Evolutionary conservation across 2,113 vertebrate genomes (phyloP).

Genomic region (Emydura subglobosa): DNA sequence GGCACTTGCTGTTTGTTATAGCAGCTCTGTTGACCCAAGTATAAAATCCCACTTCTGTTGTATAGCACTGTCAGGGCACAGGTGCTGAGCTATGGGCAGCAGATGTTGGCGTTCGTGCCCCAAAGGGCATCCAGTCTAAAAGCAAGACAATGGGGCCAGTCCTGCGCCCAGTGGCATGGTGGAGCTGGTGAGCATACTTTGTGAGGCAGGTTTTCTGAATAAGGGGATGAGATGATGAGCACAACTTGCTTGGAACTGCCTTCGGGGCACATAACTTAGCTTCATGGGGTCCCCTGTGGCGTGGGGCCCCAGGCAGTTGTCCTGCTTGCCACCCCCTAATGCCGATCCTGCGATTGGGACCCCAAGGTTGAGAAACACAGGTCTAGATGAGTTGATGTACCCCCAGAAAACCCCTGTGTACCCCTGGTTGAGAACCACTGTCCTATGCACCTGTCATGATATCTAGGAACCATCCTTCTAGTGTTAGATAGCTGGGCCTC

Average conservation of each 20-base stretch:
- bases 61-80: fast-evolving
- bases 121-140: neutral
- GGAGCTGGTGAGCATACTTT: neutral
- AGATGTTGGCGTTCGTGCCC: neutral
- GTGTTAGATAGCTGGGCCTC: neutral
- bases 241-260: too few species aligned
- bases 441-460: neutral
- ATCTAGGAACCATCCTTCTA: neutral
- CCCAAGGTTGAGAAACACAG: too few species aligned
- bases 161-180: neutral
- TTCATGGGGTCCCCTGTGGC: too few species aligned
- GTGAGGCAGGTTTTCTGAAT: neutral
- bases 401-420: too few species aligned
- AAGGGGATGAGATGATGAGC: neutral
- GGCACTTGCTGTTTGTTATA: neutral
- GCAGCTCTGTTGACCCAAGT: neutral
- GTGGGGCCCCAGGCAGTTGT: too few species aligned
- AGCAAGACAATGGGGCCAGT: neutral
- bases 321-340: too few species aligned
- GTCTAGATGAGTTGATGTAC: too few species aligned
- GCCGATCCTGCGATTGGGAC: too few species aligned
- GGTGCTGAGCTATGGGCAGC: too few species aligned
- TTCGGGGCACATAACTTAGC: too few species aligned
- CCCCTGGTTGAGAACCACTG: too few species aligned
- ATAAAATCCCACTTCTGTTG: neutral